Evolutionary conservation across 2,797 vertebrate genomes (phyloP), one percentile per base, ranked within the genome.

Genomic region (Enteromius unitaeniatus): DNA sequence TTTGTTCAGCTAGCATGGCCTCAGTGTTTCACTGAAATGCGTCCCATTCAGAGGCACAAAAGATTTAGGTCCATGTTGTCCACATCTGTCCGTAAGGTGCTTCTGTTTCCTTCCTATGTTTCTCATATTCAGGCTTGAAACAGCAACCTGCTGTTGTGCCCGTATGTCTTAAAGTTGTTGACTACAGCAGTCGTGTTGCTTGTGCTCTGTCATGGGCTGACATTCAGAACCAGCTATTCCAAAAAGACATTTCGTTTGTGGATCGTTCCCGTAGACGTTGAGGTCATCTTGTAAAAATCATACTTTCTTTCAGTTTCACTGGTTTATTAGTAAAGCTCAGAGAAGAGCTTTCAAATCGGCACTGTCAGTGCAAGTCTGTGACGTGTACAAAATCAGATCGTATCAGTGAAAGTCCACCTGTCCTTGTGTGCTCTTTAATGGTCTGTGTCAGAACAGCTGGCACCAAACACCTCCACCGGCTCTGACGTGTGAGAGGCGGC

Each of bases 111-210:
- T 6, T 76, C 58, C 58, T 81, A n/a, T 64, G n/a, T n/a, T n/a
- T n/a, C n/a, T n/a, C n/a, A n/a, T n/a, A n/a, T n/a, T n/a, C n/a
- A n/a, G n/a, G n/a, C n/a, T n/a, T n/a, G n/a, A n/a, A n/a, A n/a
- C n/a, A n/a, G n/a, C n/a, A n/a, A n/a, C n/a, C 65, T 28, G 81
- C 72, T 64, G 88, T 95, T 96, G 3, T 97, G 95, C 95, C 96
- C 94, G 75, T 91, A 92, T 69, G 96, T 88, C 85, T 93, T 96
- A 78, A 84, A 91, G 78, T 86, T 88, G 0, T 87, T 91, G 78
- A 92, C 93, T 91, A 93, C 0, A 23, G 1, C 90, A 84, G 77
- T 73, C 82, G 89, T 88, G 0, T 88, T 89, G 0, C 88, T 55
- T 93, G 93, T 0, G 87, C 93, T 92, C 96, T 97, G 91, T 1